Evolutionary conservation across 1,140 invertebrate genomes (phyloP), one percentile per base, ranked within the genome.

Genomic region (Papilio machaon): DNA sequence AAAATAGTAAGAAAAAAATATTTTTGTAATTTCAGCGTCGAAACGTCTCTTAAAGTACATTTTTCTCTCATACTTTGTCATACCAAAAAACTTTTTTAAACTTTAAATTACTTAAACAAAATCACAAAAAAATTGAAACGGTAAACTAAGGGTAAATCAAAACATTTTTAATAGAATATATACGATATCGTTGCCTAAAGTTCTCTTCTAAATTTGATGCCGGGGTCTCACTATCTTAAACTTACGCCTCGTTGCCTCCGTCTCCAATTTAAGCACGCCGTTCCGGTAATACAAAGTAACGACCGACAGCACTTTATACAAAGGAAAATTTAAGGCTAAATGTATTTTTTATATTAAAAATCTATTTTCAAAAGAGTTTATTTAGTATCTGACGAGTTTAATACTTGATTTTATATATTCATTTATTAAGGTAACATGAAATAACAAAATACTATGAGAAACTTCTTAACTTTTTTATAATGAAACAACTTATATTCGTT

Each of bases 221-320:
- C 4, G 64, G 13, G 64, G 43, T 2, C 46, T 76, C 83, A 87
- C 84, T 88, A 85, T 89, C 87, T 84, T 83, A 78, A 73, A 80
- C 80, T 88, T 85, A 90, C 89, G 86, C 88, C 82, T 86, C 88
- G 87, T 90, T 90, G 88, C 80, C 80, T 85, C 47, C 84, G 84
- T 83, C 83, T 85, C 83, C 78, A 82, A 80, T 82, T 86, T 87
- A 85, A 81, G 82, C 67, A 78, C 11, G 80, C 73, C 73, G 84
- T 80, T 64, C 80, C 81, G 81, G 82, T 83, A 82, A 84, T 83
- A 85, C 78, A 79, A 73, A 73, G 75, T 75, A 82, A 83, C 75
- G 81, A 84, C 74, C 81, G 38, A 49, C 58, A 80, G 46, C 52
- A 73, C 54, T 74, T 60, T 49, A 60, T 23, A 77, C 64, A 80